Evolutionary conservation across 2,888 invertebrate genomes (phyloP), one percentile per base, ranked within the genome.

Genomic region (Spodoptera littoralis): DNA sequence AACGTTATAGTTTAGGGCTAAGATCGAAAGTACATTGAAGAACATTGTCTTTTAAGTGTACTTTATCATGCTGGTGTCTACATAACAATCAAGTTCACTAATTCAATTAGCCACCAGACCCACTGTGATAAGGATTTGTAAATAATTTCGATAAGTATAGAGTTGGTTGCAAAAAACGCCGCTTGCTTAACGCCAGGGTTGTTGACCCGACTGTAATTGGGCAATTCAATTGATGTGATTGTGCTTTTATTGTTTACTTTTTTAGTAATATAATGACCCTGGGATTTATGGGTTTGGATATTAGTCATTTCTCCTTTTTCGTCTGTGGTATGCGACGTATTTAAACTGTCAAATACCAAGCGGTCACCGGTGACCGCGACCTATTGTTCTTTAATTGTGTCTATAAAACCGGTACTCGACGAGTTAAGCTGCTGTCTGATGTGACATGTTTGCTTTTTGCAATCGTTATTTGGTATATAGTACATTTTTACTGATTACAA

Each of bases 221-320:
- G 68, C 65, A 78, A 77, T 73, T 55, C 69, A 71, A 79, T 77
- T 76, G 65, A 76, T 71, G 76, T 75, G 71, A 79, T 65, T 68
- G 74, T 61, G 47, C 41, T 56, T 67, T 76, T 70, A 66, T 76
- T 68, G 58, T 64, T 67, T 64, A 59, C 53, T 73, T 60, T 70
- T 65, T 58, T 61, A 63, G 60, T 54, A 41, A 59, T 22, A 22
- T 70, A 60, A 67, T 63, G 66, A 48, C 64, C 57, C 54, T 63
- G 60, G 47, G 60, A 43, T 65, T 72, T 76, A 70, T 72, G 65
- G 53, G 27, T 45, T 45, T 44, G 11, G 27, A 36, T 44, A 1
- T 49, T 54, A 48, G 27, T 52, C 48, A 52, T 41, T 36, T 36
- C 6, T 36, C 13, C 42, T 45, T 13, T 46, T 9, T 22, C 52